phyloP scores from a whole-genome alignment of 30 jellyfish, hydroid and myxozoan species.

The Aurelia sp. region DNA sequence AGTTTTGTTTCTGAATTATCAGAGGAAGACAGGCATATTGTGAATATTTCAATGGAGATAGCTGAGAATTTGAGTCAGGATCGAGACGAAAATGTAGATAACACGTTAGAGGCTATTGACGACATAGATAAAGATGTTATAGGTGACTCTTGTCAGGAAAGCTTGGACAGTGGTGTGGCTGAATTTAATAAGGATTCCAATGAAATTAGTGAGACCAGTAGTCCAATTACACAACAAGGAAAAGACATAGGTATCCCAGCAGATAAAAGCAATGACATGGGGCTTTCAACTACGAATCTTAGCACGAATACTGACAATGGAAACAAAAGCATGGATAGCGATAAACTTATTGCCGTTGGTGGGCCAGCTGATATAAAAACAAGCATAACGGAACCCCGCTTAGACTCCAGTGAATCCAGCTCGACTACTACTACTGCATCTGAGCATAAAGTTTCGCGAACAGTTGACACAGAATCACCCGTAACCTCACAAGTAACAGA shows the following conservation, averaged over 20 bases:
- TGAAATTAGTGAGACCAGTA: slow-evolving; percentile 3
- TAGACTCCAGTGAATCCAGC: neutral
- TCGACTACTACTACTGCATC: too few species aligned
- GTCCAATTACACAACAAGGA: slow-evolving; percentile 1
- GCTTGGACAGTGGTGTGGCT: neutral
- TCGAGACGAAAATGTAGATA: slow-evolving; percentile 11
- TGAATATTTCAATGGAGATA: slow-evolving; percentile 72
- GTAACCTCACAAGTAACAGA: too few species aligned
- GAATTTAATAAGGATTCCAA: neutral
- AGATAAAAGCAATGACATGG: neutral
- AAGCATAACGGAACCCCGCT: slow-evolving; percentile 30
- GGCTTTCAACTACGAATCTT: neutral
- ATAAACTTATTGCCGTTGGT: neutral
- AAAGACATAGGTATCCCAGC: neutral
- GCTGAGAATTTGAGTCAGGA: slow-evolving; percentile 50
- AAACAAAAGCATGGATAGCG: neutral
- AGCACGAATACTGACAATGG: neutral
- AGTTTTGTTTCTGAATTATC: slow-evolving; percentile 61
- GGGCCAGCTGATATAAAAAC: slow-evolving; percentile 36
- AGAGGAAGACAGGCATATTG: slow-evolving; percentile 67
- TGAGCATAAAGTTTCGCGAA: neutral
- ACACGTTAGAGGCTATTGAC: neutral
- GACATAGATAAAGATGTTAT: neutral
- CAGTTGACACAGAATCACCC: too few species aligned
- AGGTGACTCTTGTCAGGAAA: neutral